Conservation (phyloP, 2,113 vertebrate genomes). For the Orthonyx spaldingii region DNA sequence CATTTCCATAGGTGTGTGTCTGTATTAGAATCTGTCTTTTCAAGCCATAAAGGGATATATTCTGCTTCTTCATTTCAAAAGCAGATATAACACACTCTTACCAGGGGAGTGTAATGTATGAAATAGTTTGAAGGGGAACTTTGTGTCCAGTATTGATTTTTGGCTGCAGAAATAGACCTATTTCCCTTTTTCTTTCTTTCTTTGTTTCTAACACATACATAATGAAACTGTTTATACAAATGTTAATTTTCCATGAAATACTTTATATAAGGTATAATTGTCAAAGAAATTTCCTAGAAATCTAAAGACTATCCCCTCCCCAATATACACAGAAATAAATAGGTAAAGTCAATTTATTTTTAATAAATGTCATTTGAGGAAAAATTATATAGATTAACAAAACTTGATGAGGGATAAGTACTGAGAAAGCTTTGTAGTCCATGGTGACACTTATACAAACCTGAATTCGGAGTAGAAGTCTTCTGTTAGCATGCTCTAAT, state of each 20-base stretch:
- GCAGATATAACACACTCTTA: neutral
- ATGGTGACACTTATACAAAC: conserved; percentile 66
- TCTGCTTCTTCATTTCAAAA: conserved; percentile 3
- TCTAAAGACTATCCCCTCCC: neutral
- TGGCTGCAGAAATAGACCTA: neutral
- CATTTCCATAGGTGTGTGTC: neutral
- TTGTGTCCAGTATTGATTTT: neutral
- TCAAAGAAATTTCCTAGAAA: neutral
- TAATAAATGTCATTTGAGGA: neutral
- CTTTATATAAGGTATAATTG: neutral
- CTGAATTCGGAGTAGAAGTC: conserved; percentile 94
- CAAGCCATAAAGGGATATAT: neutral
- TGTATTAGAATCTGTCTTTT: neutral
- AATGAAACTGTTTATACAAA: neutral
- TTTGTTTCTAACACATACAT: neutral
- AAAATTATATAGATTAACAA: conserved; percentile 35
- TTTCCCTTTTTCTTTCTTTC: neutral
- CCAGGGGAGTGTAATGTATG: neutral
- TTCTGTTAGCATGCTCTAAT: conserved; percentile 92
- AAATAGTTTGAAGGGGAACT: neutral
- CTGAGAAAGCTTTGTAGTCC: neutral
- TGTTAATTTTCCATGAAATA: neutral
- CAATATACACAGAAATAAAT: neutral
- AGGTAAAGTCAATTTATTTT: neutral
- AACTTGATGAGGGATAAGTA: neutral